phyloP scores from a whole-genome alignment of 2,888 invertebrate genomes.

The Melinaea marsaeus region DNA sequence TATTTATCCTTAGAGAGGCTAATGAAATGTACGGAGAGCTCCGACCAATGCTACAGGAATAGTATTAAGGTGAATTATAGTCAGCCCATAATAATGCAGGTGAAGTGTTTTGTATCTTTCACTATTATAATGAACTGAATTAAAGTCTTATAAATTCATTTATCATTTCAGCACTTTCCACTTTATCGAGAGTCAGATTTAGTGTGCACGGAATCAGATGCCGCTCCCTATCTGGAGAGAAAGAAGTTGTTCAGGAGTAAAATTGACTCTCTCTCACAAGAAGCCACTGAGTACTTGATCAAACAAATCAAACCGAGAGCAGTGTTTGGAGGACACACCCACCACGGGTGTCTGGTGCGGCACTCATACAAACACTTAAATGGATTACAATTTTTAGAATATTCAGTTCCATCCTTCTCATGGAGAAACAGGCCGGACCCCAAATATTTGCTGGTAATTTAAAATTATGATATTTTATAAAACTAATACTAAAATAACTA shows the following conservation, averaged over 20 bases:
- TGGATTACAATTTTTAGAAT: constrained; percentile 78
- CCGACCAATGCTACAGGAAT: constrained; percentile 46
- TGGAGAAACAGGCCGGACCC: constrained; percentile 97
- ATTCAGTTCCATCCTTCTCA: constrained; percentile 95
- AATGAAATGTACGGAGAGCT: constrained; percentile 45
- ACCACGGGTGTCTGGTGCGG: constrained; percentile 88
- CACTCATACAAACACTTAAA: constrained; percentile 55
- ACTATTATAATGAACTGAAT: not conserved
- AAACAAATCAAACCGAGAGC: constrained; percentile 83
- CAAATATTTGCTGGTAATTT: constrained; percentile 88
- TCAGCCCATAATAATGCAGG: constrained; percentile 89
- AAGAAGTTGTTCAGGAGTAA: constrained; percentile 85
- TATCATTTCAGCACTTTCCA: constrained; percentile 91
- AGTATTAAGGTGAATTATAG: constrained; percentile 79
- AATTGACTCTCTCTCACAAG: constrained; percentile 92
- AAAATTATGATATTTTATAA: not conserved
- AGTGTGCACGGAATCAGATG: constrained; percentile 88
- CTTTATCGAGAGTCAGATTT: constrained; percentile 91
- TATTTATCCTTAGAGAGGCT: constrained; percentile 44
- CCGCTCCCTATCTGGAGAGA: constrained; percentile 84
- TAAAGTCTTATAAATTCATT: not conserved
- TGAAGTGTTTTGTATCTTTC: constrained; percentile 43
- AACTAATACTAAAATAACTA: too few species aligned
- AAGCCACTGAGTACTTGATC: constrained; percentile 83
- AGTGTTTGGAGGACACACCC: constrained; percentile 93